Base-by-base conservation (phyloP, 2,797 vertebrate species). In the Enteromius thamalakanensis region DNA sequence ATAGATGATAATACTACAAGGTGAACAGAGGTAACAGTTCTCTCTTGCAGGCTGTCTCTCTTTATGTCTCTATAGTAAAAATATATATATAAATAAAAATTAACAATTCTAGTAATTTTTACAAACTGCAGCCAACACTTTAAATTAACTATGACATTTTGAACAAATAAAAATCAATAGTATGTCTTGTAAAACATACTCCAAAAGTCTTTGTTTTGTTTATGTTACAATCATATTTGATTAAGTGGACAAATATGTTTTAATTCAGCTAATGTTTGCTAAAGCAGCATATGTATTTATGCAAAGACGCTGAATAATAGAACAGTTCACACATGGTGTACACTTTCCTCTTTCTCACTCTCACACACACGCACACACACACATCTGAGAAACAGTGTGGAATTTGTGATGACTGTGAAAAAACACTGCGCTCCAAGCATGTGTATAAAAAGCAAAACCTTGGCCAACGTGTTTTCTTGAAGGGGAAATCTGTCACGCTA, bases 231-330 rank as follows among this genome's bases (percentile, higher is more conserved):
- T 6, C 26, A 5, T 32, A 17, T 11, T 26, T 71, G 23, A 71
- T 29, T 71, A 6, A 37, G 32, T 70, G 26, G 26, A 47, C 74
- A 69, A 69, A 76, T 70, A 76, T 55, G 51, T 37, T 65, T 74
- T 69, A 71, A 64, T 79, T 76, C 62, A 71, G 68, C 37, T 42
- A 45, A 79, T 62, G 47, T 75, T 23, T 76, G 51, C 42, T 17
- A 34, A 26, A 76, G 26, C 55, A 80, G 53, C 83, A 80, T 68
- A 80, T 67, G 80, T 72, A 45, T 49, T 26, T 40, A 65, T 65
- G 77, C 47, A 58, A 78, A 86, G 58, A 85, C 29, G 19, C 67
- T 80, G 71, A 83, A 87, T 86, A 68, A 86, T 67, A 67, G 67
- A 83, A 70, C 65, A 83, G 17, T 71, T 72, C 64, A 6, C 60